A percentile compares a stretch with the other conserved stretches of the same genome.
phyloP scores from a whole-genome alignment of 1,140 invertebrate genomes.

The Dreissena polymorpha region DNA sequence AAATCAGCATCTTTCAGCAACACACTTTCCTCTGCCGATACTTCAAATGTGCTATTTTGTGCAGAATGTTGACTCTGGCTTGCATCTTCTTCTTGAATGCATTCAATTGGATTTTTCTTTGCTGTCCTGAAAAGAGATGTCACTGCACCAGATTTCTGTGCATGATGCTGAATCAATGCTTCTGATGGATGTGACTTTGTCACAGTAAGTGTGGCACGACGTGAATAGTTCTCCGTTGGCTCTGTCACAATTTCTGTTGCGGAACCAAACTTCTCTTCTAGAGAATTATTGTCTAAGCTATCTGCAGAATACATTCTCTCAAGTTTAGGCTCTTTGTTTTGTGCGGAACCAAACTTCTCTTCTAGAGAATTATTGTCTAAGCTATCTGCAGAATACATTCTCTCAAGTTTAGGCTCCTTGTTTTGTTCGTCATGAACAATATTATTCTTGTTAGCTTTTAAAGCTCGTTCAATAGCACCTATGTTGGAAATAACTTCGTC shows the following conservation, averaged over 20 bases:
- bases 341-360: no score
- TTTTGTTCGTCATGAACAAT: not conserved
- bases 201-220: slow-evolving; percentile 66
- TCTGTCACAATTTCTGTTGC: slow-evolving; percentile 54
- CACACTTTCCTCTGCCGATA: slow-evolving; percentile 20
- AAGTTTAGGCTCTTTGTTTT: no score
- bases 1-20: slow-evolving; percentile 50
- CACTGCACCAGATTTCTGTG: slow-evolving; percentile 11
- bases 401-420: no score
- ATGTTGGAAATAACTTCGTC: not conserved
- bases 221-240: slow-evolving; percentile 48
- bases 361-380: no score
- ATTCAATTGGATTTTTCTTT: slow-evolving; percentile 12
- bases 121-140: slow-evolving; percentile 11
- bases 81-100: not conserved
- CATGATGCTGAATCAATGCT: slow-evolving; percentile 61
- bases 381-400: no score
- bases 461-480: not conserved
- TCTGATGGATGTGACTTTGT: slow-evolving; percentile 71
- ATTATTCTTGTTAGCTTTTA: not conserved
- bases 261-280: slow-evolving; percentile 56
- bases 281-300: slow-evolving; percentile 47
- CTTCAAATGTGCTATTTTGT: slow-evolving; percentile 44
- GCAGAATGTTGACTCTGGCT: not conserved
- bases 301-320: slow-evolving; percentile 20